Percentiles rank a stretch among this genome's conserved stretches.
phyloP scores from a whole-genome alignment of 2,113 vertebrate species.

The Zapornia atra region DNA sequence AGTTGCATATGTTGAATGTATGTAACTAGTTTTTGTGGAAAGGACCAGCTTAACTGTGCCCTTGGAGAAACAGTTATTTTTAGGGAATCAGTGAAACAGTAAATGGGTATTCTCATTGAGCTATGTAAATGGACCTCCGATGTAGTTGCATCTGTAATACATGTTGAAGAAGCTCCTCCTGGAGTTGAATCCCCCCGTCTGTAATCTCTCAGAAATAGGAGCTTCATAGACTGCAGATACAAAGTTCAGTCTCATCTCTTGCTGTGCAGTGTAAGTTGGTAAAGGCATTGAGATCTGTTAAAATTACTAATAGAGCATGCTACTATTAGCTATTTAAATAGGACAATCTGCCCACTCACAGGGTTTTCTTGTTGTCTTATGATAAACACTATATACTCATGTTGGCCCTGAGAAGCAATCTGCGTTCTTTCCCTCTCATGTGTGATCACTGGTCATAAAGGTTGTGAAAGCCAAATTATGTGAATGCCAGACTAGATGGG shows the following conservation, averaged over 20 bases:
- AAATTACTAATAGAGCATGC: neutral
- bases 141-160: neutral
- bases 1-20: neutral
- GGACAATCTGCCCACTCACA: neutral
- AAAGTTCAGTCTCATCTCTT: neutral
- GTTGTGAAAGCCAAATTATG: slow-evolving; percentile 6
- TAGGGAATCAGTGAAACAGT: neutral
- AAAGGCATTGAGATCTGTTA: neutral
- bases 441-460: slow-evolving; percentile 31
- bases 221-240: rapidly evolving
- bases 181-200: neutral
- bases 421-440: neutral
- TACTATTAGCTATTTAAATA: neutral
- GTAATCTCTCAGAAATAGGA: neutral
- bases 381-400: neutral
- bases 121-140: neutral
- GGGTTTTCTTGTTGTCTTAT: neutral
- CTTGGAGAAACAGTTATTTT: neutral
- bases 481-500: neutral
- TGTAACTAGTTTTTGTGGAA: neutral
- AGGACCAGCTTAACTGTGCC: neutral
- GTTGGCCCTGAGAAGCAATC: neutral
- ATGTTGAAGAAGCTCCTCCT: neutral
- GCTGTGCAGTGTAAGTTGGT: rapidly evolving
- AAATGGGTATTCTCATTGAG: neutral